These are phyloP conservation scores for Argyresthia goedartella DNA, from an alignment of 2,888 invertebrate genomes.

Conservation along the genomic window DNA sequence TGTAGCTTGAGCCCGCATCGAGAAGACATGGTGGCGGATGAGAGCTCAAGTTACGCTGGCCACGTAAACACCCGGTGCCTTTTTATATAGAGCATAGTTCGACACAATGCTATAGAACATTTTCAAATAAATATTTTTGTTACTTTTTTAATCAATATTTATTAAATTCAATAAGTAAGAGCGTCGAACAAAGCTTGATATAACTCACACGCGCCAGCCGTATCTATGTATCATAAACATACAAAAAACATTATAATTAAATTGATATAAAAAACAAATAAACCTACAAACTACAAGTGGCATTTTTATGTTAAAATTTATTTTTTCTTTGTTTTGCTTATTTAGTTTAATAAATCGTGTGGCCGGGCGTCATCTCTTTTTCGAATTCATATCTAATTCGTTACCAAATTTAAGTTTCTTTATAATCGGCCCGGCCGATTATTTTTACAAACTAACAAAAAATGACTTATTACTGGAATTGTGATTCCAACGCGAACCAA, in stretches of 20 bases:
- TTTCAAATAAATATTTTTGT: neutral
- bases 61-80: slow-evolving; percentile 57
- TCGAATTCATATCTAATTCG: neutral
- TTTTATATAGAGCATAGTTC: neutral
- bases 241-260: slow-evolving; percentile 49
- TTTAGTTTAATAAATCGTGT: neutral
- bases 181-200: too few relatives aligned
- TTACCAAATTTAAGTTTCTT: neutral
- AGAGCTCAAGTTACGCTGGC: slow-evolving; percentile 14
- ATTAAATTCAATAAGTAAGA: too few relatives aligned
- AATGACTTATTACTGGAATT: slow-evolving; percentile 26
- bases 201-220: too few relatives aligned
- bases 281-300: slow-evolving; percentile 61
- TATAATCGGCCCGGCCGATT: slow-evolving; percentile 13
- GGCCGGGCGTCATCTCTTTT: slow-evolving; percentile 13
- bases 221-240: slow-evolving; percentile 31
- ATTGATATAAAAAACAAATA: slow-evolving; percentile 50
- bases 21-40: neutral
- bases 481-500: slow-evolving; percentile 17
- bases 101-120: neutral
- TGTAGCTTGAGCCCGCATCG: neutral
- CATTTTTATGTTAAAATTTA: slow-evolving; percentile 13
- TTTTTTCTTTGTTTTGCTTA: neutral
- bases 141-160: too few relatives aligned
- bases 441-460: slow-evolving; percentile 24